Base-by-base conservation (phyloP, 2,888 invertebrate genomes). In the Lasioglossum morio region DNA sequence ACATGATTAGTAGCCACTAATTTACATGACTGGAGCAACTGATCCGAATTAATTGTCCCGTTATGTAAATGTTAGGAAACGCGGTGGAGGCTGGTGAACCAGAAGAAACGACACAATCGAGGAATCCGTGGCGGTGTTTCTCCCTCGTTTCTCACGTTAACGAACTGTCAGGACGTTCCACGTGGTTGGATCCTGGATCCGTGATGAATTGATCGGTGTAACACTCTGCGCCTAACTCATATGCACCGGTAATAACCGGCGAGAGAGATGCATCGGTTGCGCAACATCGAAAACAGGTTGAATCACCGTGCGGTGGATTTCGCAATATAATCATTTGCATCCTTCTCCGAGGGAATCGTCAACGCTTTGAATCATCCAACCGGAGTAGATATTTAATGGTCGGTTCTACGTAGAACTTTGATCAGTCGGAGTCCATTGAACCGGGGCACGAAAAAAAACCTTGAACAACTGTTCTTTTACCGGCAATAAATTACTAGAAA, bases 121-220 rank as follows among this genome's bases (percentile, higher is more conserved):
- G 57, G 70, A 57, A 37, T 77, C 53, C 48, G 53, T 53, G 66
- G 53, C 12, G n/a, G 10, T 23, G 53, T 40, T 78, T 57, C 72
- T 72, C 40, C 43, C 70, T 34, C n/a, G 82, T 82, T 87, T 86
- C 86, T 82, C 87, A 86, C 82, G 77, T 86, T 83, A 86, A 83
- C 79, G 46, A 81, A 85, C 85, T 79, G 82, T 86, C 82, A 69
- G 74, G 75, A 75, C 48, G 73, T 86, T 86, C 87, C 82, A 74
- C 77, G 79, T 34, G 77, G 82, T 79, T 85, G 76, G 48, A 72
- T 53, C 73, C 82, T 73, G 86, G 77, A 83, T 86, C 82, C 48
- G 46, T 78, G 86, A 87, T 87, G 82, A 83, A 86, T 83, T 77
- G 72, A 86, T 82, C 77, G 80, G n/a, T 60, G 34, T 63, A 34